Evolutionary conservation across 35 echinoderm and acorn worm genomes (phyloP).

Genomic region (Eucidaris tribuloides): DNA sequence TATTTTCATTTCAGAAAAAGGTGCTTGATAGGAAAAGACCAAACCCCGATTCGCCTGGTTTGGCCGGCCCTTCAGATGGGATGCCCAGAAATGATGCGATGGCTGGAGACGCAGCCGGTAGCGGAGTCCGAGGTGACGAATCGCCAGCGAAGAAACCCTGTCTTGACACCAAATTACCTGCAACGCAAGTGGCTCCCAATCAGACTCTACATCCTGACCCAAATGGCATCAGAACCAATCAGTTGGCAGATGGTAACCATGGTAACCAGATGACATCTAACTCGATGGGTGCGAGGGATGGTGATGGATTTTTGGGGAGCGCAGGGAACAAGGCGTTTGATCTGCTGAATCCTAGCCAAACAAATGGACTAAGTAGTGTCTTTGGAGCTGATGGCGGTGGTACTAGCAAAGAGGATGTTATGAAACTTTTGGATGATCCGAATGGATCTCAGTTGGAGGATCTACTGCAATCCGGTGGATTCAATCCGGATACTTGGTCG

Average conservation of each 20-base stretch:
- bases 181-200: neutral
- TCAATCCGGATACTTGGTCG: neutral
- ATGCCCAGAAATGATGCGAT: neutral
- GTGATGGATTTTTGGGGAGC: neutral
- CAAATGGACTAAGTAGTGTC: too few relatives aligned
- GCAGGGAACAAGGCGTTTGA: neutral
- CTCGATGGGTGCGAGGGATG: neutral
- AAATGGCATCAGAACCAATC: neutral
- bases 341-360: too few relatives aligned
- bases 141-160: slow-evolving; percentile 24
- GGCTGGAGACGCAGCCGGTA: neutral
- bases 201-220: neutral
- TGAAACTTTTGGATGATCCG: slow-evolving; percentile 1
- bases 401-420: slow-evolving; percentile 3
- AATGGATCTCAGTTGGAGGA: neutral
- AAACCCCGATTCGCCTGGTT: slow-evolving; percentile 23
- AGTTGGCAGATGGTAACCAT: too few relatives aligned
- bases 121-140: neutral
- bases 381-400: too few relatives aligned
- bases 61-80: neutral
- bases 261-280: slow-evolving; percentile 13
- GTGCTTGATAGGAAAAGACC: slow-evolving; percentile 31
- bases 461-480: neutral
- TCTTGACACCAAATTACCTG: neutral
- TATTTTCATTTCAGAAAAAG: slow-evolving; percentile 35